phyloP scores from a whole-genome alignment of 2,888 invertebrate species.

The Platycheirus rosarum region DNA sequence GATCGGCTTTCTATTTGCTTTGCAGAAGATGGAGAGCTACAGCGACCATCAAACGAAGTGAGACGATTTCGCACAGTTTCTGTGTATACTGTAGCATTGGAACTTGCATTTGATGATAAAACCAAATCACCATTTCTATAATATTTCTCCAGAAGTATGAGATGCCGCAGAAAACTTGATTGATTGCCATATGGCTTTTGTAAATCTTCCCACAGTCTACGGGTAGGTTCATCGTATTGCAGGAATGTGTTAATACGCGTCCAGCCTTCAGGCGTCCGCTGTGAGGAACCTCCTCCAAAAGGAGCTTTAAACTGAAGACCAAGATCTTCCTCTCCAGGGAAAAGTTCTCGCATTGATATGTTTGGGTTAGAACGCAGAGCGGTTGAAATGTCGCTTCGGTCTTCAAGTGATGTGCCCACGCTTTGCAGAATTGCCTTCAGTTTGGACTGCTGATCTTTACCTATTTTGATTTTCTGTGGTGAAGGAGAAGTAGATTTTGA shows the following conservation, averaged over 20 bases:
- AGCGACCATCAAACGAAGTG: slow-evolving; percentile 88
- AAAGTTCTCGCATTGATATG: slow-evolving; percentile 91
- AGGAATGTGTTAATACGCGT: slow-evolving; percentile 90
- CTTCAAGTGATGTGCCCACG: slow-evolving; percentile 58
- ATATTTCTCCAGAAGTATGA: slow-evolving; percentile 92
- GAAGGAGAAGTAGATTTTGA: slow-evolving; percentile 77
- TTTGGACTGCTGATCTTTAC: slow-evolving; percentile 77
- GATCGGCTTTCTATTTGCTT: slow-evolving; percentile 64
- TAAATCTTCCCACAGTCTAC: slow-evolving; percentile 90
- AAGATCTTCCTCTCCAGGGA: slow-evolving; percentile 93
- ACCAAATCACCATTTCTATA: slow-evolving; percentile 91
- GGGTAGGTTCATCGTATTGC: slow-evolving; percentile 92
- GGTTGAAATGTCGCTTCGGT: slow-evolving; percentile 79
- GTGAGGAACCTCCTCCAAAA: slow-evolving; percentile 84
- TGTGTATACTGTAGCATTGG: slow-evolving; percentile 90
- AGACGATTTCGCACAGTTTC: slow-evolving; percentile 91
- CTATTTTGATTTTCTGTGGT: slow-evolving; percentile 45
- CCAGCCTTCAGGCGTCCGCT: slow-evolving; percentile 91
- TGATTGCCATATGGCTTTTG: slow-evolving; percentile 94
- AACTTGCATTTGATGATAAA: slow-evolving; percentile 88
- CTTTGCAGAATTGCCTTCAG: slow-evolving; percentile 81
- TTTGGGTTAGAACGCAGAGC: slow-evolving; percentile 86
- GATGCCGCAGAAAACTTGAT: slow-evolving; percentile 91
- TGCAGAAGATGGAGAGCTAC: slow-evolving; percentile 73
- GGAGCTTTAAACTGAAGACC: slow-evolving; percentile 89